Conservation (phyloP, 2,888 invertebrate species). For the Cosmia pyralina region DNA sequence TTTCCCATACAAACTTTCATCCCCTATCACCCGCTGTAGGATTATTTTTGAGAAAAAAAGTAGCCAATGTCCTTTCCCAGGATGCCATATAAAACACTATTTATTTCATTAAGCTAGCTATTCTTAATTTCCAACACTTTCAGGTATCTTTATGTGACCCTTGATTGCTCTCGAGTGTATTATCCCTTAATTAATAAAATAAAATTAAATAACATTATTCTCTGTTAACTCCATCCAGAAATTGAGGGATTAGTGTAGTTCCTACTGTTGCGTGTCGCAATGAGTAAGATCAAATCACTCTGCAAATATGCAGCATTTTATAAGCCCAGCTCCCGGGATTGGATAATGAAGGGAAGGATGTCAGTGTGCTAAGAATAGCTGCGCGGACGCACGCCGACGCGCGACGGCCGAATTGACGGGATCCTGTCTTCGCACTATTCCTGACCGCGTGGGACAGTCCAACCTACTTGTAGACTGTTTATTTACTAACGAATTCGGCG, state of each 20-base stretch:
- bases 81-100: no score
- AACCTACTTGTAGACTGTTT: neutral
- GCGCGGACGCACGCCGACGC: slow-evolving; percentile 40
- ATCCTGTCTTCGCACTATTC: slow-evolving; percentile 57
- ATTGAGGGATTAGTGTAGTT: neutral
- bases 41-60: no score
- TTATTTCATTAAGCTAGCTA: no score
- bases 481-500: slow-evolving; percentile 34
- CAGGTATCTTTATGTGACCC: no score
- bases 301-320: slow-evolving; percentile 38
- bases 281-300: neutral
- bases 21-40: no score
- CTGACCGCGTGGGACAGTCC: slow-evolving; percentile 38
- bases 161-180: no score
- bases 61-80: no score
- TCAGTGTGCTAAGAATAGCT: slow-evolving; percentile 57
- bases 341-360: slow-evolving; percentile 67
- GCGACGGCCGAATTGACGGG: slow-evolving; percentile 34
- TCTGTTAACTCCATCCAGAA: neutral
- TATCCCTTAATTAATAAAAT: no score
- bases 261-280: neutral
- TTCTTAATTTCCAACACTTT: no score
- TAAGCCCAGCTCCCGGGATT: slow-evolving; percentile 47
- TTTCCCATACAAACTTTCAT: no score
- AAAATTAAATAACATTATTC: neutral